Evolutionary conservation across 2,797 vertebrate species (phyloP), one percentile per base, ranked within the genome.

Genomic region (Tauraco hartlaubi): DNA sequence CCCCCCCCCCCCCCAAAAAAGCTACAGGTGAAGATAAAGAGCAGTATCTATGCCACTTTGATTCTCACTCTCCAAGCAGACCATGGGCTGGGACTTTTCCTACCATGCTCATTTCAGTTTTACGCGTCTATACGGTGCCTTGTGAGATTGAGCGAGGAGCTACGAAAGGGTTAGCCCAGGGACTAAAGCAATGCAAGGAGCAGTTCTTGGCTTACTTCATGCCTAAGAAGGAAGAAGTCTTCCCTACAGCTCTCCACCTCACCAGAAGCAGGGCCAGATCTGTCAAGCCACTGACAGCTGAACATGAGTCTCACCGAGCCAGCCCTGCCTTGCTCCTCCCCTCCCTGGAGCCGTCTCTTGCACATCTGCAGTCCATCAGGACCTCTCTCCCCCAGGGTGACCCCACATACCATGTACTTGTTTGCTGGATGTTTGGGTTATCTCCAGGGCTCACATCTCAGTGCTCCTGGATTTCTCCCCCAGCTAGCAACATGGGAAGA

Each of bases 1-100:
- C n/a, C n/a, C n/a, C n/a, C 19, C 44, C 44, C 44, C 44, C 6
- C 15, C 44, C 48, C 48, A 49, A 61, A 43, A 52, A 33, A 44
- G 44, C 74, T 85, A 90, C 80, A 86, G 78, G 80, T 87, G 63
- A 92, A 88, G 55, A 73, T 68, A 56, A 84, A 90, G 37, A 94
- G 73, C 66, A 52, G 12, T 19, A 54, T 76, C 63, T 79, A 20
- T 67, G 48, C 63, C 73, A n/a, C 3, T 5, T 41, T 46, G 9
- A 21, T 26, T 88, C 76, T 83, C 64, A 44, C 17, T 55, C 31
- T 58, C 4, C 2, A 62, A 75, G 66, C 39, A 91, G 56, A 28
- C 19, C 19, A 9, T 6, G 29, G 46, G 10, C 43, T 72, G 46
- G 18, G 33, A 75, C 46, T 73, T 75, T 46, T 86, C 67, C 46